A percentile compares a stretch with the other conserved stretches of the same genome.
Evolutionary conservation across 1,140 invertebrate species (phyloP).

Genomic region (Ridgeia piscesae): DNA sequence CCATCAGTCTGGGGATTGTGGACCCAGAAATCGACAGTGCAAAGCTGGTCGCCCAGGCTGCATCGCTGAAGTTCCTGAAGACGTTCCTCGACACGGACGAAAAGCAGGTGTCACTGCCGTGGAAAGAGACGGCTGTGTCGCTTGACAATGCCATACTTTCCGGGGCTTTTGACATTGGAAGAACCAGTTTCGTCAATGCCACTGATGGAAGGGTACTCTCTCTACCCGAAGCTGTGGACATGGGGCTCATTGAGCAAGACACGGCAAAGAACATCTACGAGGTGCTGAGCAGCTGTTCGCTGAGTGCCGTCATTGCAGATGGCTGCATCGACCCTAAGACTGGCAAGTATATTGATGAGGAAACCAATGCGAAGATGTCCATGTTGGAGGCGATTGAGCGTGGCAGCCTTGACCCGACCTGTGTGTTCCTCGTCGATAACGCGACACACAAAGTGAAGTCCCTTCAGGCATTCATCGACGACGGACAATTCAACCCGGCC

Average conservation of each 20-base stretch:
- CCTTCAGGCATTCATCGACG: slow-evolving; percentile 41
- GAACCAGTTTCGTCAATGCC: slow-evolving; percentile 49
- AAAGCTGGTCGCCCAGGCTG: slow-evolving; percentile 46
- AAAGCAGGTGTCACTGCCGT: slow-evolving; percentile 42
- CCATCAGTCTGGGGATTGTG: slow-evolving; percentile 46
- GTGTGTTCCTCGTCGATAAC: slow-evolving; percentile 25
- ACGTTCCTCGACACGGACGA: slow-evolving; percentile 35
- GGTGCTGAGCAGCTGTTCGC: slow-evolving; percentile 25
- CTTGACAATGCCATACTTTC: slow-evolving; percentile 48
- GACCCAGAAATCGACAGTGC: slow-evolving; percentile 47
- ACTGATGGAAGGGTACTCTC: slow-evolving; percentile 60
- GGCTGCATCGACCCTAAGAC: slow-evolving; percentile 71
- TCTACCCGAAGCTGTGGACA: slow-evolving; percentile 79
- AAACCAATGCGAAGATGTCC: slow-evolving; percentile 70
- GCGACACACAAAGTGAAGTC: slow-evolving; percentile 27
- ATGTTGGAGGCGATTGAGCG: slow-evolving; percentile 78
- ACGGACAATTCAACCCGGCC: slow-evolving; percentile 40
- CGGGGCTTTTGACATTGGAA: slow-evolving; percentile 46
- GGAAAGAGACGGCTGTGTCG: slow-evolving; percentile 38
- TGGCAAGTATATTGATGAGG: slow-evolving; percentile 72
- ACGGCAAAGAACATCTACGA: slow-evolving; percentile 64
- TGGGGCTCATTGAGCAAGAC: slow-evolving; percentile 82
- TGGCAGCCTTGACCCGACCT: slow-evolving; percentile 73
- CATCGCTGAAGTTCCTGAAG: slow-evolving; percentile 48
- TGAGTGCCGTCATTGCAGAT: slow-evolving; percentile 71